Evolutionary conservation across 2,888 invertebrate species (phyloP).

Genomic region (Zygogramma bicolorata): DNA sequence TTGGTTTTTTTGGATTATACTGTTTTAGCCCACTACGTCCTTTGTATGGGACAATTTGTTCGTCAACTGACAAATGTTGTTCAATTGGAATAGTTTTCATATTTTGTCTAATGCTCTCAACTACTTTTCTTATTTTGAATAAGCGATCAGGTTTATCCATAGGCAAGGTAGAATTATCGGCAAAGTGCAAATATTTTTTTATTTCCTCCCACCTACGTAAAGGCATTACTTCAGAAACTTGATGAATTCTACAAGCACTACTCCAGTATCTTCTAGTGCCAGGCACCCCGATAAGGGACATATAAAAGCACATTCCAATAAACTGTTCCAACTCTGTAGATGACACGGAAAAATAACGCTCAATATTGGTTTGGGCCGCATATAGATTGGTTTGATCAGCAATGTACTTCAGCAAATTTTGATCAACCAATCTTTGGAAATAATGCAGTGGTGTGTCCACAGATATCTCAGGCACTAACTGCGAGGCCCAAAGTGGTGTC

Average conservation of each 20-base stretch:
- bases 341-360: not conserved
- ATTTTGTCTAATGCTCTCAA: not conserved
- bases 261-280: not conserved
- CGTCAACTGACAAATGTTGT: not conserved
- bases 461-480: not conserved
- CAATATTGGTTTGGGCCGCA: not conserved
- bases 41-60: not conserved
- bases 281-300: not conserved
- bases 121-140: not conserved
- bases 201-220: not conserved
- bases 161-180: not conserved
- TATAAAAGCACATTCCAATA: not conserved
- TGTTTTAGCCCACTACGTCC: conserved; percentile 43
- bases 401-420: not conserved
- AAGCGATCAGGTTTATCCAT: not conserved
- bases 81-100: not conserved
- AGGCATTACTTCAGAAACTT: not conserved
- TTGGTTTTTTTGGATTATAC: conserved; percentile 56
- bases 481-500: not conserved
- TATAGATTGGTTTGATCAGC: not conserved
- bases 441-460: not conserved
- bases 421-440: not conserved
- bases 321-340: not conserved
- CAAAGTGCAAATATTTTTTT: not conserved
- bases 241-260: not conserved